A percentile compares a stretch with the other conserved stretches of the same genome.
These are phyloP conservation scores for Takifugu flavidus DNA, from an alignment of 2,113 vertebrate genomes.

Conservation along the genomic window DNA sequence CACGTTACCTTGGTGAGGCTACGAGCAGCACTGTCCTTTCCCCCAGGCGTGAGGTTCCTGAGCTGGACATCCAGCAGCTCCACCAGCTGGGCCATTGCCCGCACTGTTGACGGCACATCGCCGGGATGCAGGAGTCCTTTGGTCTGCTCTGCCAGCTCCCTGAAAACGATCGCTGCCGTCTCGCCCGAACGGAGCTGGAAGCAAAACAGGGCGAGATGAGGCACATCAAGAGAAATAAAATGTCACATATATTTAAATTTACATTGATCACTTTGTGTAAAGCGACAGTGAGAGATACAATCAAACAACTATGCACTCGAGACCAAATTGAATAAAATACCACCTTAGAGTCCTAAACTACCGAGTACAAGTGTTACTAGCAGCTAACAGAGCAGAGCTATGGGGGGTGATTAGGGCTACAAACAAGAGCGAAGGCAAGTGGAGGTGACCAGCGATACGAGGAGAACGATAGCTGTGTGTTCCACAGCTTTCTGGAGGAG, in stretches of 20 bases:
- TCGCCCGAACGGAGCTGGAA: constrained; percentile 93
- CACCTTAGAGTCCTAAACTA: no score
- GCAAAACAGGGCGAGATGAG: constrained; percentile 12
- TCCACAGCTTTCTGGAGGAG: background rate
- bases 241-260: no score
- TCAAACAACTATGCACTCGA: no score
- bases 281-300: no score
- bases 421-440: background rate
- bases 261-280: no score
- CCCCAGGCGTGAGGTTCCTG: constrained; percentile 92
- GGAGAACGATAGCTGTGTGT: constrained; percentile 19
- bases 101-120: constrained; percentile 91
- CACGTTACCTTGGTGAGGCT: constrained; percentile 90
- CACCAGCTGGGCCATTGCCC: constrained; percentile 94
- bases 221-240: background rate
- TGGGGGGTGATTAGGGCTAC: no score
- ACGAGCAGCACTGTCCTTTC: constrained; percentile 94
- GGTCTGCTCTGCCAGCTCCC: constrained; percentile 93
- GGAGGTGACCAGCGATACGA: constrained; percentile 4
- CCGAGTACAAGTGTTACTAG: no score
- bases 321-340: no score
- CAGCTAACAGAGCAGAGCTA: no score
- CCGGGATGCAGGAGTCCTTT: constrained; percentile 88
- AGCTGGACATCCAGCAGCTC: constrained; percentile 93
- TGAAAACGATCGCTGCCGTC: constrained; percentile 92